These are phyloP conservation scores for Epistrophe eligans DNA, from an alignment of 2,888 invertebrate genomes.

Conservation along the genomic window DNA sequence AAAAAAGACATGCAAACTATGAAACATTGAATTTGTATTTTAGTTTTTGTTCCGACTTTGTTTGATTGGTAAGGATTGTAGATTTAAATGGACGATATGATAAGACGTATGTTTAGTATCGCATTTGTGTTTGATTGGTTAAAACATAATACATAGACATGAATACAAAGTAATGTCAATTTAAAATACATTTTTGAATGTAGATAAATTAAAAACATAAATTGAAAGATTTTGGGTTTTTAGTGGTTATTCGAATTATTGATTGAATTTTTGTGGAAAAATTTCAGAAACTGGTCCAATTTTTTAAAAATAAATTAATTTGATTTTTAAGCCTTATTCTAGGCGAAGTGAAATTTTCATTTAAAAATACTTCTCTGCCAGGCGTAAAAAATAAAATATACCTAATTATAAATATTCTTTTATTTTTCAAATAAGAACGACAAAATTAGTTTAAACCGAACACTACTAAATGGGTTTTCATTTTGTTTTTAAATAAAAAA, in stretches of 20 bases:
- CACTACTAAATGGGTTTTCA: no score
- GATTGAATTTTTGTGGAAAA: no score
- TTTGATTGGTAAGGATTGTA: neutral
- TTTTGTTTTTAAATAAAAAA: no score
- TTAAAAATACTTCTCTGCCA: no score
- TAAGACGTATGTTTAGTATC: conserved; percentile 37
- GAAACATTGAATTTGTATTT: conserved; percentile 7
- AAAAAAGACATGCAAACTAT: conserved; percentile 45
- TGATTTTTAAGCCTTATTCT: no score
- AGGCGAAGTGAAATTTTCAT: no score
- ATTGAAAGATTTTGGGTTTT: neutral
- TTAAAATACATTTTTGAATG: neutral
- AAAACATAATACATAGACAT: neutral
- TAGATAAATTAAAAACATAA: neutral
- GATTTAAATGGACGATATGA: conserved; percentile 32
- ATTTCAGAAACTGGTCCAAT: no score
- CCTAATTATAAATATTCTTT: no score
- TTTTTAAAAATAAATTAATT: no score
- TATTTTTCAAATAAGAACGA: no score
- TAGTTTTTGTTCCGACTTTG: neutral
- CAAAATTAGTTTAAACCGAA: no score
- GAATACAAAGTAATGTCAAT: conserved; percentile 5
- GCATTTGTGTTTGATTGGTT: conserved; percentile 9
- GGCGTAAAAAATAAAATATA: no score
- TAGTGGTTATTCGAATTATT: neutral